Evolutionary conservation across 2,888 invertebrate species (phyloP), one percentile per base, ranked within the genome.

Genomic region (Chrysopilus asiliformis): DNA sequence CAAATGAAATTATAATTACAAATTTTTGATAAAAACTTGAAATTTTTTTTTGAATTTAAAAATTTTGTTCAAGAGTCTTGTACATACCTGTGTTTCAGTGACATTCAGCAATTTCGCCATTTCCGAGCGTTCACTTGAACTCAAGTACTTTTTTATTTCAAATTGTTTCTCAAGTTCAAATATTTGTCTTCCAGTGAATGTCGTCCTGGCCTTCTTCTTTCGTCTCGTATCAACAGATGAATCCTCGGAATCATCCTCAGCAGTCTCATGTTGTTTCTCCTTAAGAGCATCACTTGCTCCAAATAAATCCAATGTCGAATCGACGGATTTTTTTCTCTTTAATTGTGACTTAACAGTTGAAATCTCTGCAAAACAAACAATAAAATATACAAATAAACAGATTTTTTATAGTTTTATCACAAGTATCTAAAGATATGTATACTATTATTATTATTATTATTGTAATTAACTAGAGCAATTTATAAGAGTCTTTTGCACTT

Each of bases 101-200:
- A 94, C 94, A 59, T 84, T 87, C 39, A 94, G 72, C 43, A 90
- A 67, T 52, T 87, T 85, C 16, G 94, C 93, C 87, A 94, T 86
- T 51, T 93, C 93, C 22, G 90, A 82, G 46, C 94, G 65, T 62
- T 94, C 94, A 43, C 86, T 87, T 16, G 91, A 91, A 47, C 90
- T 91, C 45, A 94, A 72, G 65, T 94, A 94, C 67, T 94, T 94
- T 70, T 94, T 94, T 50, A 85, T 73, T 60, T 93, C 94, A 57
- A 94, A 94, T 65, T 93, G 82, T 57, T 90, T 86, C 68, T 94
- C 94, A 61, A 95, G 69, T 66, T 94, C 94, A 66, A 93, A 94
- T 60, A 93, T 93, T 69, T 93, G 93, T 34, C 91, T 66, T 2
- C 94, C 94, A 0, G 91, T 93, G 68, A 94, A 94, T 15, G 93